Base-by-base conservation (phyloP, 2,113 vertebrate genomes). In the Rhinogobius similis region DNA sequence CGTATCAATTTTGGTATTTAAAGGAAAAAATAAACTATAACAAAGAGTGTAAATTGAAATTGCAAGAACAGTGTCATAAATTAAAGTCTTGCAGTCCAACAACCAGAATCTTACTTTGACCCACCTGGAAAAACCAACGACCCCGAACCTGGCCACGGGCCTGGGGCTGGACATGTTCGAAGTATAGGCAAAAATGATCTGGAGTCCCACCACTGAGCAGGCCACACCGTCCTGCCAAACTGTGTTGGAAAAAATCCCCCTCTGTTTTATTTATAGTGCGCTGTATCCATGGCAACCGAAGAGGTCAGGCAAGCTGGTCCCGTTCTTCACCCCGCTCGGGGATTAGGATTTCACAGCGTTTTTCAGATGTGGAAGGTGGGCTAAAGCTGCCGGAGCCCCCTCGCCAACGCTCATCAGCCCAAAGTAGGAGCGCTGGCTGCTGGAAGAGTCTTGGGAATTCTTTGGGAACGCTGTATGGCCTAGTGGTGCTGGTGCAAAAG, bases 241-340 rank as follows among this genome's bases (percentile, higher is more conserved):
- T 95, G 95, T 95, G 93, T 90, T 10, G 27, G 27, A 32, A 82
- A 95, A 95, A 95, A 87, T 71, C 82, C 84, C 87, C 85, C 95
- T 95, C 94, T 96, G 96, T 96, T 98, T 98, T 98, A 96, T 98
- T 98, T 98, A 97, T 98, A 98, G 96, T 97, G 95, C 93, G 90
- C 92, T 94, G 97, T 98, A 96, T 96, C 97, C 96, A 98, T 98
- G 94, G 96, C 94, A 97, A 97, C 96, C 94, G 53, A 93, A 96
- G 96, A 96, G 97, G 96, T 98, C 97, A 98, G 96, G 95, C 95
- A 96, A 98, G 95, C 96, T 96, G 94, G 95, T 95, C 94, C 95
- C 92, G 94, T 90, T 92, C 94, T 95, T 98, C 96, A 98, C 96
- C 97, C 95, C 93, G 94, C 95, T 95, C 95, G 93, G 92, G 96